Percentiles rank a stretch among this genome's conserved stretches.
phyloP scores from a whole-genome alignment of 2,113 vertebrate species.

The Mobula birostris region DNA sequence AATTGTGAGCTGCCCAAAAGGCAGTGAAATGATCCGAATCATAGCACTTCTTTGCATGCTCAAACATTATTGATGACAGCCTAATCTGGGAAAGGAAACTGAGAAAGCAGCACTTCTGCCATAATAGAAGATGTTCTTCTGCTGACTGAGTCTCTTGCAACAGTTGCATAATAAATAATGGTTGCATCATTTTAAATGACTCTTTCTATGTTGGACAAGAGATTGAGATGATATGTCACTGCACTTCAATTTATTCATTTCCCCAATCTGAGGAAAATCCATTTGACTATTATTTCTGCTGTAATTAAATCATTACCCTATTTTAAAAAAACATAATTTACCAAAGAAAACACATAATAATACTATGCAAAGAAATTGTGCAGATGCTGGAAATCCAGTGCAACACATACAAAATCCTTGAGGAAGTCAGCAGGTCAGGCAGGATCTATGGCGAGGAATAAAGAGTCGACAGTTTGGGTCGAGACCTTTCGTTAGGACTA shows the following conservation, averaged over 20 bases:
- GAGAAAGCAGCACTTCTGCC: not conserved
- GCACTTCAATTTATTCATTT: not conserved
- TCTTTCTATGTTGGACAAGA: not conserved
- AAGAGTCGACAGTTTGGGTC: no score
- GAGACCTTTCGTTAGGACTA: no score
- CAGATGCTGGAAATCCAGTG: no score
- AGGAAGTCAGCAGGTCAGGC: no score
- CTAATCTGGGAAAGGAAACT: not conserved
- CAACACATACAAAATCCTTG: no score
- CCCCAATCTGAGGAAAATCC: not conserved
- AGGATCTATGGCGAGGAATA: no score
- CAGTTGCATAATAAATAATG: not conserved
- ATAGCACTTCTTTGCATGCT: not conserved
- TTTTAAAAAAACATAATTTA: not conserved
- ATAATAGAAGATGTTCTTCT: not conserved
- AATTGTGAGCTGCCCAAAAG: not conserved
- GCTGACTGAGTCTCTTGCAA: not conserved
- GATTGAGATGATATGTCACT: not conserved
- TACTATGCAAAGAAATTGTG: not conserved
- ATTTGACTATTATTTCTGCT: not conserved
- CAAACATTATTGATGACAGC: not conserved
- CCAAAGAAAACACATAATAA: no score
- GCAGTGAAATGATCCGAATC: not conserved
- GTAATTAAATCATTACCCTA: not conserved
- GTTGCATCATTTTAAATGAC: not conserved